Percentiles rank a stretch among this genome's conserved stretches.
phyloP scores from a whole-genome alignment of 2,113 vertebrate species.

The Syngnathus typhle region DNA sequence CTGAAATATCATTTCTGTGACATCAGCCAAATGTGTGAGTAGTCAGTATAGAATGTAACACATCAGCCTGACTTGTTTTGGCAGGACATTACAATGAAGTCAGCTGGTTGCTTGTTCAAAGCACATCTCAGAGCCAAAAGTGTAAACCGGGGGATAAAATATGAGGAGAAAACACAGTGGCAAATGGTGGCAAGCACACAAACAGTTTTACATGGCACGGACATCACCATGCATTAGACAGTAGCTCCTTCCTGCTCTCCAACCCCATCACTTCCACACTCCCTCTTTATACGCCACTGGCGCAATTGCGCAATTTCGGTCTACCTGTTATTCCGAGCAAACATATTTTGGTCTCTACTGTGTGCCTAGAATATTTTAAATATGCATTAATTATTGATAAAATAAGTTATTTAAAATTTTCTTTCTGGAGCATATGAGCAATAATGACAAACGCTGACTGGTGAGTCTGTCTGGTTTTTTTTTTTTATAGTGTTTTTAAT shows the following conservation, averaged over 20 bases:
- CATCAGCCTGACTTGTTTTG: slow-evolving; percentile 25
- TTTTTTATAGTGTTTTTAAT: background rate
- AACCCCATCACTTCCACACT: background rate
- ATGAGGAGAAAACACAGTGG: slow-evolving; percentile 17
- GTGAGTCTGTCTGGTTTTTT: background rate
- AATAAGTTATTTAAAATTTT: background rate
- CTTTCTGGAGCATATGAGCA: background rate
- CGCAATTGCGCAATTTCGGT: slow-evolving; percentile 7
- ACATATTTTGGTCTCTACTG: background rate
- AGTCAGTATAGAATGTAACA: slow-evolving; percentile 5
- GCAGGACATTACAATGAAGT: slow-evolving; percentile 22
- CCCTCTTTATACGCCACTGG: slow-evolving; percentile 8
- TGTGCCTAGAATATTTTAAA: slow-evolving; percentile 6
- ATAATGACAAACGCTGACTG: background rate
- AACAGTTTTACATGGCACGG: slow-evolving; percentile 37
- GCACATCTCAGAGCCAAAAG: slow-evolving; percentile 32
- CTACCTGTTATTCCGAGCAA: background rate
- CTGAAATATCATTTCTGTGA: too few relatives aligned
- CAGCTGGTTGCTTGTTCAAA: slow-evolving; percentile 33
- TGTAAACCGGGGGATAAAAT: slow-evolving; percentile 12
- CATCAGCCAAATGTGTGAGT: too few relatives aligned
- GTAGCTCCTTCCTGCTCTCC: slow-evolving; percentile 27
- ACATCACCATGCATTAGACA: slow-evolving; percentile 39
- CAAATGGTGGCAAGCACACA: slow-evolving; percentile 23
- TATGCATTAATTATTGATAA: background rate